phyloP scores from a whole-genome alignment of 2,797 vertebrate species.

The Thunnus albacares region DNA sequence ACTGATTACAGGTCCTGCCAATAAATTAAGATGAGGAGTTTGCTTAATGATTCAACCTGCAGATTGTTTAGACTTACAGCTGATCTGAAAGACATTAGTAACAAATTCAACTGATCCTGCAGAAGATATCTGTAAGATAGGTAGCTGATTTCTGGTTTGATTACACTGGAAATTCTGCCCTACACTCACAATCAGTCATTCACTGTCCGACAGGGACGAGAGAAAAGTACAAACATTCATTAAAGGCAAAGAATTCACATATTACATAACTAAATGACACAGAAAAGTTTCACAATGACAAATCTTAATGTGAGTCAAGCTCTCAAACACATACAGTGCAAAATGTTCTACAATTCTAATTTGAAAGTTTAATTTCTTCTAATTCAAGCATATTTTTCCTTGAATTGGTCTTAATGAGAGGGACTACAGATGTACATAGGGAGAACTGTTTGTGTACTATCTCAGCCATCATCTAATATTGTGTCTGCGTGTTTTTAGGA shows the following conservation, averaged over 20 bases:
- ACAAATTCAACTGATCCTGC: conserved; percentile 1
- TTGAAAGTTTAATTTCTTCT: neutral
- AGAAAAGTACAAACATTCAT: neutral
- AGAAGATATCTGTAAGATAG: neutral
- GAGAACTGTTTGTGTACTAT: neutral
- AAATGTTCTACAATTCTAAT: neutral
- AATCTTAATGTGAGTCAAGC: neutral
- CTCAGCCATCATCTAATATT: neutral
- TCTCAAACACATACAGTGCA: neutral
- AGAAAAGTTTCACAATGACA: too few relatives aligned
- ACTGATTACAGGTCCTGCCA: neutral
- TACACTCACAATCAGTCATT: neutral
- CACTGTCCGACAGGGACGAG: too few relatives aligned
- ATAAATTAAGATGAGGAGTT: conserved; percentile 6
- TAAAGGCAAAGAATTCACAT: neutral
- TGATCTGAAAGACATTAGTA: conserved; percentile 21
- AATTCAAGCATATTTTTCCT: neutral
- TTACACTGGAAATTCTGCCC: neutral
- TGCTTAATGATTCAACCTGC: conserved; percentile 33
- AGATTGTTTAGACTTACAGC: conserved; percentile 32
- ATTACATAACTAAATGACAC: neutral
- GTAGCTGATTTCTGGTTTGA: neutral
- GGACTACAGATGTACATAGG: neutral
- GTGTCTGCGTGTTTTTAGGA: neutral
- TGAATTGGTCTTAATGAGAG: neutral